phyloP scores from a whole-genome alignment of 2,797 vertebrate genomes.

The Chiloscyllium punctatum region DNA sequence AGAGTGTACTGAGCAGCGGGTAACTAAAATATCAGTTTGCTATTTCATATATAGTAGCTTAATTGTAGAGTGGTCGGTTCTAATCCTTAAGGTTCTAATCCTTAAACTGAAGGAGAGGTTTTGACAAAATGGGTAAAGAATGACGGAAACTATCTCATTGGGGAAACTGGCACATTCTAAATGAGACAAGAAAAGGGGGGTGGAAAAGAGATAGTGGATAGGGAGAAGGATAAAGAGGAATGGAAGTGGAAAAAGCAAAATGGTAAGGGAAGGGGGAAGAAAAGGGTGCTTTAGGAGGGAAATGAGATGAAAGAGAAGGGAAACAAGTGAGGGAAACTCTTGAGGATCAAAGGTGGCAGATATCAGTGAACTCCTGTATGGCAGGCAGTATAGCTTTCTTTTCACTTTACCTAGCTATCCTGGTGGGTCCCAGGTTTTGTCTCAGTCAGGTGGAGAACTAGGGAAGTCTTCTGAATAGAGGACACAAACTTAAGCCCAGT shows the following conservation, averaged over 20 bases:
- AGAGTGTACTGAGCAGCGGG: neutral
- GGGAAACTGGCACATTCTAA: neutral
- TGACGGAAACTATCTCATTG: neutral
- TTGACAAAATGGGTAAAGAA: neutral
- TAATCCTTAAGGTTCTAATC: neutral
- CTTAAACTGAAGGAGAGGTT: neutral
- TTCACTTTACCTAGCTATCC: neutral
- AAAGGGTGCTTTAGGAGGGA: neutral
- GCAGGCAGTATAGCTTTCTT: neutral
- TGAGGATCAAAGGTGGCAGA: neutral
- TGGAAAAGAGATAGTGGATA: neutral
- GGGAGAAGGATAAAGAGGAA: neutral
- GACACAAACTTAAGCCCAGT: neutral
- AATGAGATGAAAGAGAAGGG: neutral
- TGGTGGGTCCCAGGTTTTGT: neutral
- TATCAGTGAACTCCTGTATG: neutral
- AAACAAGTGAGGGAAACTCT: neutral
- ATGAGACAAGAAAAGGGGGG: neutral
- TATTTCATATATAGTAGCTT: neutral
- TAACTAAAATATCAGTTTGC: neutral
- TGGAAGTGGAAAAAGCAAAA: neutral
- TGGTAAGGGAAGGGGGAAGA: neutral
- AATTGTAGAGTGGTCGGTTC: neutral
- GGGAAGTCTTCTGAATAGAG: neutral
- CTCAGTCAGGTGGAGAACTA: neutral